Base-by-base conservation (phyloP, 35 echinoderm and acorn worm genomes). In the Ophioderma brevispina region DNA sequence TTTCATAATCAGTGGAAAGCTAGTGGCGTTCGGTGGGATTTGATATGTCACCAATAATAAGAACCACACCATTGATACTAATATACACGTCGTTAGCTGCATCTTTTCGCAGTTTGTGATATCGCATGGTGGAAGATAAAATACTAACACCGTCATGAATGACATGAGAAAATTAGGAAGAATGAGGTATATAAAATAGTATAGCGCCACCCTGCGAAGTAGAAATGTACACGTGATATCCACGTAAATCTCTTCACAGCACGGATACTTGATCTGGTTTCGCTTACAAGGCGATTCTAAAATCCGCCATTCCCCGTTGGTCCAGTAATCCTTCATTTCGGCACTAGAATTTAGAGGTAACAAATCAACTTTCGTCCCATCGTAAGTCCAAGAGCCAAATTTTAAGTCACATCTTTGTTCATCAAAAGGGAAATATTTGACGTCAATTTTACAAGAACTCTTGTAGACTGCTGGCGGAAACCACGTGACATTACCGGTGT, bases 351-450 rank as follows among this genome's bases (percentile, higher is more conserved):
- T 87, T 38, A 85, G 46, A 1, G 96, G 96, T 55, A 91, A 84
- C 19, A 99, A 76, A 84, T 99, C 94, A 18, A 99, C 55, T 17
- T 52, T 50, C 18, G 49, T 36, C 23, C 75, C 84, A 33, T 90
- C 89, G 94, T 99, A 99, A 37, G 91, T 92, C 97, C 97, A 99
- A 11, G 93, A 91, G 13, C 97, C 97, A 33, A 99, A 99, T 76
- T 99, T 99, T 25, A 99, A 76, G 64, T 78, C 75, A 42, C 97
- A 99, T 13, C 33, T 78, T 55, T 99, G 97, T 36, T 99, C 97
- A 81, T 99, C 97, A 56, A 99, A 99, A 13, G 97, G 97, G 50
- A 95, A 99, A 75, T 95, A 99, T 31, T 86, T 82, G 43, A 95
- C 97, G 78, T 99, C 91, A 11, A 99, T 95, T 42, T 91, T 90